Evolutionary conservation across 2,888 invertebrate species (phyloP), one percentile per base, ranked within the genome.

Genomic region (Syrphus vitripennis): DNA sequence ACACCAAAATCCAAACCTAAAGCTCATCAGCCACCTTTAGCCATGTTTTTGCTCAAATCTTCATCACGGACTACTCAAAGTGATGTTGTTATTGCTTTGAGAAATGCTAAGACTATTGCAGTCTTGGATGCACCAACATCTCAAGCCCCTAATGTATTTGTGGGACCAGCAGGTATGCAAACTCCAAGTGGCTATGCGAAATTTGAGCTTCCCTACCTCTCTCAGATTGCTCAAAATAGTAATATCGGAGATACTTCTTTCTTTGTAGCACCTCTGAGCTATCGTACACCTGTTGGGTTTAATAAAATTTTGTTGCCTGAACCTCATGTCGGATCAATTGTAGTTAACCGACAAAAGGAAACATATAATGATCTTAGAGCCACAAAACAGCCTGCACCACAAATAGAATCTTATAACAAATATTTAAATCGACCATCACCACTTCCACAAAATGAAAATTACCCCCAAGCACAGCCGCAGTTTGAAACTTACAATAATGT

Each of bases 311-410:
- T 97, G 0, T 94, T 97, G 90, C 97, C 97, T 0, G 95, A 97
- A 14, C 97, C 97, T 0, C 97, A 97, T 89, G 97, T 97, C 0
- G 97, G 97, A 1, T 97, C 97, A 0, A 96, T 97, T 4, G 96
- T 97, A 0, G 94, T 97, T 1, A 95, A 95, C 88, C 93, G 94
- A 80, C 88, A 88, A 26, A 74, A 10, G 9, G 82, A 74, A 48
- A 63, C 55, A 10, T 45, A 72, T n/a, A 86, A 57, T 19, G 72
- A 48, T 3, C 1, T 42, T 4, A 65, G 48, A 16, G n/a, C 40
- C 6, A 87, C 88, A 21, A 89, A 63, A 14, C 40, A 48, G 9
- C 50, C 70, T n/a, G 4, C 26, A n/a, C 21, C 16, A 21, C 81
- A 81, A 69, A 26, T 26, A 1, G 80, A 80, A 0, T 4, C 19